phyloP scores from a whole-genome alignment of 2,888 invertebrate species.

The Gnatocerus cornutus region DNA sequence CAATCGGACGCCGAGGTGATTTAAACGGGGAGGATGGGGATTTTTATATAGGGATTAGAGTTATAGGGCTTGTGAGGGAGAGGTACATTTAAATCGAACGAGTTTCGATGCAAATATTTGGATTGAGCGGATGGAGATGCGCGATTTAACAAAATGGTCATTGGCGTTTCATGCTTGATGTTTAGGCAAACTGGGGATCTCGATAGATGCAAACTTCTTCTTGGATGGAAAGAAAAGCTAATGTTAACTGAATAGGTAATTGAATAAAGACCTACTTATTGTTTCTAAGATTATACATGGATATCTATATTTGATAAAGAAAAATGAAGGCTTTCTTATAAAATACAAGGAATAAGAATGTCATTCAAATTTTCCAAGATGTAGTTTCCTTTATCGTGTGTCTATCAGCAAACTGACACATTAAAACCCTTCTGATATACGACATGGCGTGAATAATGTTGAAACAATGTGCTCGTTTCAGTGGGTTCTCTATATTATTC shows the following conservation, averaged over 20 bases:
- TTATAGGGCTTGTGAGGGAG: neutral
- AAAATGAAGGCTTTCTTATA: neutral
- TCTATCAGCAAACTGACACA: slow-evolving; percentile 13
- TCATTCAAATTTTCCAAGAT: slow-evolving; percentile 25
- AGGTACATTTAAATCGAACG: slow-evolving; percentile 2
- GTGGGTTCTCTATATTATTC: too few species aligned
- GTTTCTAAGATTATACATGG: too few species aligned
- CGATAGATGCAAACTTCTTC: too few species aligned
- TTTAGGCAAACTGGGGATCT: too few species aligned
- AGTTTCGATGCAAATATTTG: neutral
- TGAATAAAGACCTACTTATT: too few species aligned
- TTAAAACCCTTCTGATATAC: slow-evolving; percentile 15
- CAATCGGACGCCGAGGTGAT: slow-evolving; percentile 5
- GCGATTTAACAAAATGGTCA: too few species aligned
- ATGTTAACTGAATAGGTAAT: too few species aligned
- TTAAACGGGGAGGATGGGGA: neutral
- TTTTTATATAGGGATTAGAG: neutral
- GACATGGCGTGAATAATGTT: neutral
- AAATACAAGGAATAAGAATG: slow-evolving; percentile 1
- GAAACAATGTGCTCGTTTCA: neutral
- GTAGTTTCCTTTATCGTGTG: slow-evolving; percentile 2
- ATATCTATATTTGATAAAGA: too few species aligned
- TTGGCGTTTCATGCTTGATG: too few species aligned
- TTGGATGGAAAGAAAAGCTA: too few species aligned
- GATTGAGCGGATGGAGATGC: too few species aligned